phyloP scores from a whole-genome alignment of 2,797 vertebrate genomes.

The Oryzias sinensis region DNA sequence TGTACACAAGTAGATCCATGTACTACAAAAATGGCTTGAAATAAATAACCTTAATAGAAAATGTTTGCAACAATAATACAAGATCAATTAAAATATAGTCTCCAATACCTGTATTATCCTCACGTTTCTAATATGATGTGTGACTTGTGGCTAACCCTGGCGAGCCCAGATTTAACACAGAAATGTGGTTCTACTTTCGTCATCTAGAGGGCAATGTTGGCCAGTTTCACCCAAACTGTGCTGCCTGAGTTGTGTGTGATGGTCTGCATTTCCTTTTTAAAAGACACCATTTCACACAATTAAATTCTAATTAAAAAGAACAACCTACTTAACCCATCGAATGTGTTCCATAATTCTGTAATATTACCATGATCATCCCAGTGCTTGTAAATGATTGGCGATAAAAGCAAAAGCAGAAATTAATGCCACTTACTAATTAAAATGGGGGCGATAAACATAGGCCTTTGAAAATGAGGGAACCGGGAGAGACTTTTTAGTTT shows the following conservation, averaged over 20 bases:
- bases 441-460: slow-evolving; percentile 75
- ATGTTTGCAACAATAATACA: too few relatives aligned
- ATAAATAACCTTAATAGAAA: too few relatives aligned
- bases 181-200: slow-evolving; percentile 5
- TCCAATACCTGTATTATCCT: too few relatives aligned
- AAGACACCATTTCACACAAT: slow-evolving; percentile 72
- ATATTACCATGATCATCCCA: slow-evolving; percentile 73
- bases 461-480: slow-evolving; percentile 65
- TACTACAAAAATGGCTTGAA: too few relatives aligned
- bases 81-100: too few relatives aligned
- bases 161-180: slow-evolving; percentile 20
- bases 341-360: slow-evolving; percentile 74
- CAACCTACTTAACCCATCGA: slow-evolving; percentile 78
- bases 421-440: slow-evolving; percentile 79
- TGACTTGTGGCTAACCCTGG: neutral
- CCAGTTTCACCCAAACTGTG: slow-evolving; percentile 41
- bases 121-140: too few relatives aligned
- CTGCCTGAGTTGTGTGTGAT: slow-evolving; percentile 37
- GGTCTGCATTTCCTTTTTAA: slow-evolving; percentile 66
- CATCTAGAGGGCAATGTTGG: slow-evolving; percentile 73
- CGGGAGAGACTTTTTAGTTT: slow-evolving; percentile 74
- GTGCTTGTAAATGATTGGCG: slow-evolving; percentile 72
- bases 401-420: slow-evolving; percentile 79
- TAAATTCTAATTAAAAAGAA: slow-evolving; percentile 81
- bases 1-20: too few relatives aligned